Percentiles rank a stretch among this genome's conserved stretches.
Conservation (phyloP, 2,797 vertebrate species). For the Psittacula echo region DNA sequence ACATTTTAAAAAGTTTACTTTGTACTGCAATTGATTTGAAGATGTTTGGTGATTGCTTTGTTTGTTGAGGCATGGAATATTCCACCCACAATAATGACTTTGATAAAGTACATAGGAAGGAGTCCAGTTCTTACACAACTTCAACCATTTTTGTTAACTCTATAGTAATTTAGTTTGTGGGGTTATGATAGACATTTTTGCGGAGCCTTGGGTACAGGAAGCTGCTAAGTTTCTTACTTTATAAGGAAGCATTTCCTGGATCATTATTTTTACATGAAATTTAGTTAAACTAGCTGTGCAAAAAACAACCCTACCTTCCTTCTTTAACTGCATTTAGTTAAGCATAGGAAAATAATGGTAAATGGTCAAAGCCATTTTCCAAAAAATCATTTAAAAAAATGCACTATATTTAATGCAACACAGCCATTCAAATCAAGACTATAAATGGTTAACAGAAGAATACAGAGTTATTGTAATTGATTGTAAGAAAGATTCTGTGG, state of each 20-base stretch:
- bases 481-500: not conserved
- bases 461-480: not conserved
- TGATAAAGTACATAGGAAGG: not conserved
- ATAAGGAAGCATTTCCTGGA: not conserved
- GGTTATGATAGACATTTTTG: not conserved
- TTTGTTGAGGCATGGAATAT: not conserved
- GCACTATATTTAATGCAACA: not conserved
- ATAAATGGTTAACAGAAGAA: not conserved
- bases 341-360: not conserved
- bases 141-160: not conserved
- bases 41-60: not conserved
- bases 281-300: not conserved
- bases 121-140: not conserved
- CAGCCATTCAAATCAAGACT: not conserved
- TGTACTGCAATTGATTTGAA: not conserved
- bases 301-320: not conserved
- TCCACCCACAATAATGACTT: not conserved
- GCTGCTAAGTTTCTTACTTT: not conserved
- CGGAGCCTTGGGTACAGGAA: not conserved
- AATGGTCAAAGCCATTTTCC: not conserved
- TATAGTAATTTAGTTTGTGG: not conserved
- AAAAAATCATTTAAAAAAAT: not conserved
- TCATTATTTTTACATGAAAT: not conserved
- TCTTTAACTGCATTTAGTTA: not conserved
- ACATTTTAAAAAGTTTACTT: not conserved